Evolutionary conservation across 2,888 invertebrate species (phyloP), one percentile per base, ranked within the genome.

Genomic region (Biston stratarius): DNA sequence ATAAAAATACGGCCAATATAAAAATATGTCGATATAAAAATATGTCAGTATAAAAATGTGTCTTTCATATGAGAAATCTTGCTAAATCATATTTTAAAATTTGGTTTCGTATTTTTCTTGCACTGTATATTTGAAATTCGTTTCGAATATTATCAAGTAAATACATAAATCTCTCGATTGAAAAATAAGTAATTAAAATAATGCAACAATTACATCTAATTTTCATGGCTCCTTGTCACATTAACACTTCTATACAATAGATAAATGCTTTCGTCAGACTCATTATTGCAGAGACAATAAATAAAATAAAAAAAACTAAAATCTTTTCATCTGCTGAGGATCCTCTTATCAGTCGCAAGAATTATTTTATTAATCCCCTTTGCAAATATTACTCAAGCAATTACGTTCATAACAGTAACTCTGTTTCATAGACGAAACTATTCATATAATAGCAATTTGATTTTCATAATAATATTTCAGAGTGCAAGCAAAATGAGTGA

Each of bases 401-500:
- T 9, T 10, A 38, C 9, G 10, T 10, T n/a, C 9, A 52, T 49
- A 49, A 33, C 33, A 33, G 49, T 49, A 6, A 12, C 33, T 38
- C 34, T 51, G 10, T 11, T 11, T 49, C 6, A 49, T 12, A 33
- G 1, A 12, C 33, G 33, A 9, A 33, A 38, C 6, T 38, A 38
- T 11, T 44, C 6, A 44, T 12, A 12, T n/a, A n/a, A n/a, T 24
- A n/a, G 1, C 6, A 45, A 45, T 45, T 8, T n/a, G 14, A 14
- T 14, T 52, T 36, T 38, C 10, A 10, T 51, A 52, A 36, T 6
- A n/a, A n/a, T 5, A 36, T 63, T 53, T 40, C 45, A 67, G 62
- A 65, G 38, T 59, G 44, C 47, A 57, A 62, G 36, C 14, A 53
- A 47, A 6, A 63, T 51, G 47, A 61, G 12, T 45, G 38, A 14